Evolutionary conservation across 2,113 vertebrate genomes (phyloP).

Genomic region (Leucopsar rothschildi): DNA sequence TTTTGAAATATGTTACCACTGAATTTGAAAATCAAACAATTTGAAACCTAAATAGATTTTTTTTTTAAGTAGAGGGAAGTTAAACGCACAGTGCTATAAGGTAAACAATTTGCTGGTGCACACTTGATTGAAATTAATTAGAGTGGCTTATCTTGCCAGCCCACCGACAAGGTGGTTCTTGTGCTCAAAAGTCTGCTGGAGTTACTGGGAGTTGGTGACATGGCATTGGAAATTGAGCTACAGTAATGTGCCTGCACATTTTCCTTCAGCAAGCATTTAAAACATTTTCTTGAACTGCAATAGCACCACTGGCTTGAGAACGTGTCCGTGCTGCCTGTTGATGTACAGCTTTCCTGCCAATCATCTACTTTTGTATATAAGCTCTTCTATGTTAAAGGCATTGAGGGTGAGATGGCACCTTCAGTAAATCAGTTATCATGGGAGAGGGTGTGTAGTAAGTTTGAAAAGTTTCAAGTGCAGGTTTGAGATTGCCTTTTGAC

Average conservation of each 20-base stretch:
- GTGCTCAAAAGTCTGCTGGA: neutral
- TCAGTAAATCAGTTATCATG: neutral
- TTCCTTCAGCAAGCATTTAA: neutral
- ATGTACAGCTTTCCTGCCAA: neutral
- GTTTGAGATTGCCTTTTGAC: conserved; percentile 10
- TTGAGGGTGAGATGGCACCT: neutral
- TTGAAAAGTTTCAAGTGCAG: neutral
- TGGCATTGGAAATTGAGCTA: neutral
- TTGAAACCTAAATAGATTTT: neutral
- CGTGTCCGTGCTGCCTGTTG: accelerated
- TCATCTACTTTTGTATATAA: neutral
- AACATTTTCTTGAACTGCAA: neutral
- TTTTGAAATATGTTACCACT: neutral
- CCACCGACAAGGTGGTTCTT: neutral
- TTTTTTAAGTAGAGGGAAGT: neutral
- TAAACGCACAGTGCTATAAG: neutral
- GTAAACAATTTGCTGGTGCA: neutral
- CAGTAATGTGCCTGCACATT: neutral
- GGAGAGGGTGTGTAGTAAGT: neutral
- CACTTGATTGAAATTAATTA: neutral
- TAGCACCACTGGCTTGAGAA: neutral
- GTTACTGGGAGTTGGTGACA: neutral
- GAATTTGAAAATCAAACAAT: neutral
- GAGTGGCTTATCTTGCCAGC: neutral
- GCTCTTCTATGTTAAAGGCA: neutral